Conservation (phyloP, 1,140 invertebrate species). For the Lepidurus arcticus region DNA sequence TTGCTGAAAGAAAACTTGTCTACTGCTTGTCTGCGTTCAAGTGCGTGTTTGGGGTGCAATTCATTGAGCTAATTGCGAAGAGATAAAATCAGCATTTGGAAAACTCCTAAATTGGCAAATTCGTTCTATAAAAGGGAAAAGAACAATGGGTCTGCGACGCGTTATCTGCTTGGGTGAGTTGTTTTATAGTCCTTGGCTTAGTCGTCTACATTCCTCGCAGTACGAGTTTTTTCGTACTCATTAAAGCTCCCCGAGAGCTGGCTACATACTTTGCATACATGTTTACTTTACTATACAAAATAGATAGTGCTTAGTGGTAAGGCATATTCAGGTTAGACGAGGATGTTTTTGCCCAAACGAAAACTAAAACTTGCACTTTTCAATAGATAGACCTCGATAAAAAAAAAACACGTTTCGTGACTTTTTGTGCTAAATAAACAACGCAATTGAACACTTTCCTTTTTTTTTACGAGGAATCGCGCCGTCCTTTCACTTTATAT, state of each 20-base stretch:
- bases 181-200: background rate
- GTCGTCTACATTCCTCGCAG: background rate
- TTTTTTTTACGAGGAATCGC: background rate
- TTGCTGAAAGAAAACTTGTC: background rate
- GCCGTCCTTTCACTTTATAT: background rate
- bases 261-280: too few species aligned
- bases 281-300: too few species aligned
- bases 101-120: background rate
- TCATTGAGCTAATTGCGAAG: too few species aligned
- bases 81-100: too few species aligned
- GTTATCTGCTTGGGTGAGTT: background rate
- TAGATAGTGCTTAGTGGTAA: too few species aligned
- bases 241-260: background rate
- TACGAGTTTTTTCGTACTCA: slow-evolving; percentile 8
- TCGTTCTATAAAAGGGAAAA: background rate
- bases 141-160: background rate
- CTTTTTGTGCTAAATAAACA: background rate
- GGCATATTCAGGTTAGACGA: too few species aligned
- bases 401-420: background rate
- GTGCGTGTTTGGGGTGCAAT: too few species aligned
- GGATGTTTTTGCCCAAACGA: too few species aligned
- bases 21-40: too few species aligned
- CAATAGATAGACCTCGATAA: background rate
- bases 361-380: background rate
- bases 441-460: background rate